These are phyloP conservation scores for Heterodera schachtii DNA, from an alignment of 1,140 invertebrate species.

Conservation along the genomic window DNA sequence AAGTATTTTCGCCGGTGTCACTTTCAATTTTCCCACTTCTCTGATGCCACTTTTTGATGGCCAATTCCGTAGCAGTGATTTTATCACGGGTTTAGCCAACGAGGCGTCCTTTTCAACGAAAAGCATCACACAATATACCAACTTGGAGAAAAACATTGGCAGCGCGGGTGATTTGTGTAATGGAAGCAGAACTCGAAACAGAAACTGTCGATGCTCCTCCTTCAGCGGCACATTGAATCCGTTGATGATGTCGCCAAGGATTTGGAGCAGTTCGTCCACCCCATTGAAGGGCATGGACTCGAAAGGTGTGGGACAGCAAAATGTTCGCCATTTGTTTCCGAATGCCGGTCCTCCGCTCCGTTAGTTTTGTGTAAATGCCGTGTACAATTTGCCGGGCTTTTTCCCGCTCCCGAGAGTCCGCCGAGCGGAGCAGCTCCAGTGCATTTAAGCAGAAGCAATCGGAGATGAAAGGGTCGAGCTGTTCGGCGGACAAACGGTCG, in stretches of 20 bases:
- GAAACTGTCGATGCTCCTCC: slow-evolving; percentile 61
- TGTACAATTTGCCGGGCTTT: slow-evolving; percentile 94
- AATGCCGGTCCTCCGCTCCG: slow-evolving; percentile 90
- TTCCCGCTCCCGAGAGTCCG: slow-evolving; percentile 92
- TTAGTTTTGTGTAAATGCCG: slow-evolving; percentile 95
- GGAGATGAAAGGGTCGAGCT: slow-evolving; percentile 66
- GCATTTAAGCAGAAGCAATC: slow-evolving; percentile 88
- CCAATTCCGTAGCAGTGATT: slow-evolving; percentile 13
- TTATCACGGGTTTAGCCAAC: slow-evolving; percentile 66
- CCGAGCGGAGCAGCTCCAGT: slow-evolving; percentile 91
- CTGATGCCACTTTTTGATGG: slow-evolving; percentile 5
- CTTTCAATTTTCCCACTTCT: background rate
- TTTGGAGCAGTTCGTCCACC: slow-evolving; percentile 61
- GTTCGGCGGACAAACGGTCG: slow-evolving; percentile 93
- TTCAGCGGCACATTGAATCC: slow-evolving; percentile 66
- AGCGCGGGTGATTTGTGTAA: slow-evolving; percentile 71
- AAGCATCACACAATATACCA: slow-evolving; percentile 93
- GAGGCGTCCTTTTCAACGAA: slow-evolving; percentile 86
- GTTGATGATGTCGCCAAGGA: slow-evolving; percentile 68
- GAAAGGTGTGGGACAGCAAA: slow-evolving; percentile 78
- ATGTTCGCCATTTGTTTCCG: slow-evolving; percentile 97
- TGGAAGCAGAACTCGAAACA: slow-evolving; percentile 57
- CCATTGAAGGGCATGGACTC: slow-evolving; percentile 61
- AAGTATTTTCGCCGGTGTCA: background rate
- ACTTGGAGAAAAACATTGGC: slow-evolving; percentile 89